Evolutionary conservation across 2,888 invertebrate genomes (phyloP).

Genomic region (Habroteleia sp.): DNA sequence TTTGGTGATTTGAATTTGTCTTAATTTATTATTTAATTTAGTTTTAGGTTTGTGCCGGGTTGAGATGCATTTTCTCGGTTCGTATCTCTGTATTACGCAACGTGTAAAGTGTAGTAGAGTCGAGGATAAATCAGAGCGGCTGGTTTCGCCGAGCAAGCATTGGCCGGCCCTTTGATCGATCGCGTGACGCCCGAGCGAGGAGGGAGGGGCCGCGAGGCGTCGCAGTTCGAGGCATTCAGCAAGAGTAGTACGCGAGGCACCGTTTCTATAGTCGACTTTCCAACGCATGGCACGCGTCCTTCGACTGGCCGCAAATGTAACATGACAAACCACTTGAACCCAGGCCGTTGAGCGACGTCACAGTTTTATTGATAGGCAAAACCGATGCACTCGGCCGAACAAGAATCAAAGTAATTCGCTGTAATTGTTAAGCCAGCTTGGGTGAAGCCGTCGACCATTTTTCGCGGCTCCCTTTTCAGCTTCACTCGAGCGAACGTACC

Average conservation of each 20-base stretch:
- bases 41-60: too few species aligned
- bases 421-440: conserved; percentile 39
- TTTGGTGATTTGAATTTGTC: too few species aligned
- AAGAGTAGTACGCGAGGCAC: conserved; percentile 65
- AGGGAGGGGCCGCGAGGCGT: conserved; percentile 15
- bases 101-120: too few species aligned
- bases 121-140: not conserved
- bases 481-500: too few species aligned
- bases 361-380: conserved; percentile 52
- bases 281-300: conserved; percentile 60
- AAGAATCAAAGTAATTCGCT: conserved; percentile 50
- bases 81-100: too few species aligned
- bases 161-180: conserved; percentile 47
- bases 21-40: too few species aligned
- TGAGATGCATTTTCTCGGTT: too few species aligned
- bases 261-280: conserved; percentile 58
- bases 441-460: conserved; percentile 21
- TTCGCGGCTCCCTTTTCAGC: conserved; percentile 7
- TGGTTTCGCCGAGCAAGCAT: conserved; percentile 18
- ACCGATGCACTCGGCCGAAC: conserved; percentile 43
- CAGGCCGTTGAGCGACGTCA: conserved; percentile 44
- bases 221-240: conserved; percentile 68
- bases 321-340: conserved; percentile 51
- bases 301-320: conserved; percentile 42
- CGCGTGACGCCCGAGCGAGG: conserved; percentile 31